Conservation (phyloP, 1,140 invertebrate genomes). For the Dufourea novaeangliae region DNA sequence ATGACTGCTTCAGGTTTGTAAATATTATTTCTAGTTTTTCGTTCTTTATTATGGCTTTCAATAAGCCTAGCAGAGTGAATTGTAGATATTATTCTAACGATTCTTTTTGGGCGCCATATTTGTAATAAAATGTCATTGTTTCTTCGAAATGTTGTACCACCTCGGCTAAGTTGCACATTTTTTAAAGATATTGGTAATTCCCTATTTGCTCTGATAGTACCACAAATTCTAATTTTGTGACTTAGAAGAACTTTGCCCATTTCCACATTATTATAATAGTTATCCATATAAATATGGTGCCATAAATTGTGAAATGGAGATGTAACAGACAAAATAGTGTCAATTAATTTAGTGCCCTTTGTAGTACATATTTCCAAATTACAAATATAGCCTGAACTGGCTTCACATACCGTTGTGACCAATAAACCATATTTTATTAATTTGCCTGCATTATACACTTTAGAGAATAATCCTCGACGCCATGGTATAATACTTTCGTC, state of each 20-base stretch:
- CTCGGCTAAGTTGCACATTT: background rate
- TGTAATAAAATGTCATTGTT: background rate
- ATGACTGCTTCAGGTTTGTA: background rate
- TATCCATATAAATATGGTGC: background rate
- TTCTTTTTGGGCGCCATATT: slow-evolving; percentile 1
- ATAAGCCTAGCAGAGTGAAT: background rate
- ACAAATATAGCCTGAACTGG: background rate
- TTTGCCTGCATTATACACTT: background rate
- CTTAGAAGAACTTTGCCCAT: background rate
- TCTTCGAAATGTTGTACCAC: background rate
- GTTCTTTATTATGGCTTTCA: background rate
- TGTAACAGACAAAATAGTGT: background rate
- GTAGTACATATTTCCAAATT: background rate
- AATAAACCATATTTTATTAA: background rate
- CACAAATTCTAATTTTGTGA: slow-evolving; percentile 1
- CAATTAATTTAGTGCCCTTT: background rate
- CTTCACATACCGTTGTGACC: background rate
- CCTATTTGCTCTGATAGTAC: background rate
- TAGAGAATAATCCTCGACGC: background rate
- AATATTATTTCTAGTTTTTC: background rate
- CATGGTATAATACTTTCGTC: background rate
- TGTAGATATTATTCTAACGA: background rate
- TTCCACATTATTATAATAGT: background rate
- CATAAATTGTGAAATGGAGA: background rate
- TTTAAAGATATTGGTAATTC: background rate